Evolutionary conservation across 1,140 invertebrate species (phyloP).

Genomic region (Drosophila sproati): DNA sequence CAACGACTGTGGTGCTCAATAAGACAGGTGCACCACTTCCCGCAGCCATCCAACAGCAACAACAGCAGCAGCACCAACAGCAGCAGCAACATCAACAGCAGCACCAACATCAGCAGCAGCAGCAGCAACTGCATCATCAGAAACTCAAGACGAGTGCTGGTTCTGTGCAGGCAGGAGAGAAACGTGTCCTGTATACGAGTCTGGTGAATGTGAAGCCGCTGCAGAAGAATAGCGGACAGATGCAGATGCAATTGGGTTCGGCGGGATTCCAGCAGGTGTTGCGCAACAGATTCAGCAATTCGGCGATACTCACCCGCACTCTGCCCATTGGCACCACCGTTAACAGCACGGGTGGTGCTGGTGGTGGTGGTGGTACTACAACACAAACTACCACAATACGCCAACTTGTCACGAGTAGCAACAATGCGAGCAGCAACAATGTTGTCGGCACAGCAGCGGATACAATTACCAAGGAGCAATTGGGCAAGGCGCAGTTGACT

Average conservation of each 20-base stretch:
- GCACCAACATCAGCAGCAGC: conserved; percentile 57
- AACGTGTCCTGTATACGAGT: conserved; percentile 79
- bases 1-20: conserved; percentile 72
- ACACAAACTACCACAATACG: conserved; percentile 54
- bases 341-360: conserved; percentile 54
- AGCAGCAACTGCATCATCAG: conserved; percentile 60
- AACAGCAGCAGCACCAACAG: conserved; percentile 52
- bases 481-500: conserved; percentile 63
- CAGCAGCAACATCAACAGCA: conserved; percentile 26
- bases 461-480: conserved; percentile 54
- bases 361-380: conserved; percentile 13
- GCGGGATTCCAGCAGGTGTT: conserved; percentile 72
- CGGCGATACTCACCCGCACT: conserved; percentile 75
- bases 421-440: conserved; percentile 39
- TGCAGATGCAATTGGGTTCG: conserved; percentile 78
- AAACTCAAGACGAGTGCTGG: conserved; percentile 64
- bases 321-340: conserved; percentile 74
- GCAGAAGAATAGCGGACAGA: conserved; percentile 80
- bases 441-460: conserved; percentile 36
- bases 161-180: conserved; percentile 56
- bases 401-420: conserved; percentile 57
- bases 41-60: conserved; percentile 25
- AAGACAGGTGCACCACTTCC: conserved; percentile 48
- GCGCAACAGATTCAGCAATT: conserved; percentile 74
- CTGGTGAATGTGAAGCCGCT: conserved; percentile 78